Conservation (phyloP, 2,888 invertebrate species). For the Spialia ferax region DNA sequence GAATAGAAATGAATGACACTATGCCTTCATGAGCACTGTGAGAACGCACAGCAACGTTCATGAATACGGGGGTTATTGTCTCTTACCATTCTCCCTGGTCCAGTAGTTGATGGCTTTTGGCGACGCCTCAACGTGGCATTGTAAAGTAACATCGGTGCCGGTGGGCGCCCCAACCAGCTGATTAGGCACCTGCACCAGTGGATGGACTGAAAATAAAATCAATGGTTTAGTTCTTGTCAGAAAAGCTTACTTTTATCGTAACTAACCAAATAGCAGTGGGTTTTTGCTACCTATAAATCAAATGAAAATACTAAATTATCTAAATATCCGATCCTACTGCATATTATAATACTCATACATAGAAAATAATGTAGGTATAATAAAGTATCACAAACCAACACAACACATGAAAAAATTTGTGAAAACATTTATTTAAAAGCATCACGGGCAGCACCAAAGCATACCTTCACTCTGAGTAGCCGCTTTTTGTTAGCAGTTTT, state of each 20-base stretch:
- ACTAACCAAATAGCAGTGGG: no score
- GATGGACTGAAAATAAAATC: slow-evolving; percentile 90
- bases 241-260: no score
- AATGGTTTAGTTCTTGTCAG: background rate
- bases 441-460: slow-evolving; percentile 7
- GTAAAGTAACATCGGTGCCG: slow-evolving; percentile 94
- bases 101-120: slow-evolving; percentile 98
- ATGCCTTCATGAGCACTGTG: no score
- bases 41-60: no score
- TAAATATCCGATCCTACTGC: no score
- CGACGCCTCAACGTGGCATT: slow-evolving; percentile 95
- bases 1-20: no score
- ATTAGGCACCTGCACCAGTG: slow-evolving; percentile 97
- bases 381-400: background rate
- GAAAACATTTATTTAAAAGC: slow-evolving; percentile 9
- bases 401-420: background rate
- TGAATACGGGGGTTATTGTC: no score
- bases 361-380: background rate
- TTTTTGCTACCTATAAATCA: no score
- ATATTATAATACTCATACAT: no score
- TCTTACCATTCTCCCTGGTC: slow-evolving; percentile 95
- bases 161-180: slow-evolving; percentile 96
- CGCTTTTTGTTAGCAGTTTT: slow-evolving; percentile 30
- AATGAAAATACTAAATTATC: no score
- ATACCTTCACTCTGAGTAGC: slow-evolving; percentile 11